A percentile compares a stretch with the other conserved stretches of the same genome.
Evolutionary conservation across 2,113 vertebrate species (phyloP).

Genomic region (Indri indri): DNA sequence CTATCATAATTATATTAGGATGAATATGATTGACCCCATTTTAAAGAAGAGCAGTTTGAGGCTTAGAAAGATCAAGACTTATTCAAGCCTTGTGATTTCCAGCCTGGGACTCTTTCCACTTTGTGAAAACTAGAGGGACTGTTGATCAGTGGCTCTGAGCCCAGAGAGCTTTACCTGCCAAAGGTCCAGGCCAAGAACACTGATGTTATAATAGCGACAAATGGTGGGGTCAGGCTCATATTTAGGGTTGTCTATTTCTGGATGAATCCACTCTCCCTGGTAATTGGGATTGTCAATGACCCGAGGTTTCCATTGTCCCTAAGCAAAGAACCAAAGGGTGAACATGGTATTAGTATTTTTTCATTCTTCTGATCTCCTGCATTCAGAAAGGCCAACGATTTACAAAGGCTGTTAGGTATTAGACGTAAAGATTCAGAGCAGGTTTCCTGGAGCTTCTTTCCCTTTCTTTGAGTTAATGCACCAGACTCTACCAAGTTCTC

Average conservation of each 20-base stretch:
- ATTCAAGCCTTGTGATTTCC: slow-evolving; percentile 33
- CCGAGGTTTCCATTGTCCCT: slow-evolving; percentile 88
- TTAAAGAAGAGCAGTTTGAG: slow-evolving; percentile 45
- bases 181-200: slow-evolving; percentile 89
- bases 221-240: slow-evolving; percentile 86
- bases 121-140: not conserved
- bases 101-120: not conserved
- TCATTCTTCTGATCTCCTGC: not conserved
- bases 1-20: not conserved
- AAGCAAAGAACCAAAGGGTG: slow-evolving; percentile 52
- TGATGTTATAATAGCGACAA: slow-evolving; percentile 86
- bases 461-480: not conserved
- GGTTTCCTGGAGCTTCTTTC: not conserved
- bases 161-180: slow-evolving; percentile 85
- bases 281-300: slow-evolving; percentile 89
- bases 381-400: slow-evolving; percentile 11
- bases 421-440: not conserved
- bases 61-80: not conserved
- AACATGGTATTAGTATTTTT: not conserved
- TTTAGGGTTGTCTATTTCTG: slow-evolving; percentile 91
- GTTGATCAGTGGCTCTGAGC: not conserved
- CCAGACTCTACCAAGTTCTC: not conserved
- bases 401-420: not conserved
- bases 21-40: not conserved
- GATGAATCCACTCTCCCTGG: slow-evolving; percentile 90